Conservation (phyloP, 2,113 vertebrate species). For the Natator depressus region DNA sequence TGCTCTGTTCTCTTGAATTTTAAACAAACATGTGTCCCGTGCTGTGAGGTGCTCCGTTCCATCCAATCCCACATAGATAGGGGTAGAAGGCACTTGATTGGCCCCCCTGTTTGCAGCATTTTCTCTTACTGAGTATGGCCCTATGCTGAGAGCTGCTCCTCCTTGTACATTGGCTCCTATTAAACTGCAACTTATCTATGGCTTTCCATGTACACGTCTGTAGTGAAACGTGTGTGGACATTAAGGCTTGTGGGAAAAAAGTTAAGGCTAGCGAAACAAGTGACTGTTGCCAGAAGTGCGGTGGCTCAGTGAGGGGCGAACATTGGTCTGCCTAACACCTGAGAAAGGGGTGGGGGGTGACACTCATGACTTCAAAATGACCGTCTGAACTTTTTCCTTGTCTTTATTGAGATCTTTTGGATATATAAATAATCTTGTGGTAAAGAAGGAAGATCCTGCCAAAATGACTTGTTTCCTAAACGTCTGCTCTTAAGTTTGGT, state of each 20-base stretch:
- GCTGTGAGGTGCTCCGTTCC: not conserved
- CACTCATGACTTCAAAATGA: not conserved
- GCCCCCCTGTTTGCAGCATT: not conserved
- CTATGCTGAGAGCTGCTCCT: not conserved
- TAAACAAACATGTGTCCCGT: too few species aligned
- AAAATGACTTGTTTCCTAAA: not conserved
- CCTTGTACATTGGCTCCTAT: not conserved
- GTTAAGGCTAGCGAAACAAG: not conserved
- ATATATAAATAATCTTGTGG: not conserved
- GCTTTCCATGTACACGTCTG: not conserved
- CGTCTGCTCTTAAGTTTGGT: not conserved
- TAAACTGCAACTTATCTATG: not conserved
- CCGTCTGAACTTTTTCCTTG: not conserved
- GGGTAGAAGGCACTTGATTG: not conserved
- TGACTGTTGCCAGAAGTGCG: not conserved
- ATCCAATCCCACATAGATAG: too few species aligned
- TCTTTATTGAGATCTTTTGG: not conserved
- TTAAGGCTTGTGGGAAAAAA: too few species aligned
- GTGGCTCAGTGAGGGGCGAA: too few species aligned
- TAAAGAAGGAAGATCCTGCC: not conserved
- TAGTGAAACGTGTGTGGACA: too few species aligned
- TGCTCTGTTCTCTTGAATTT: too few species aligned
- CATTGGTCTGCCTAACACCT: not conserved
- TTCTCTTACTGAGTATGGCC: too few species aligned
- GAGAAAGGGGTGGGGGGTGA: not conserved